Conservation (phyloP, 2,113 vertebrate genomes). For the Cyprinodon variegatus region DNA sequence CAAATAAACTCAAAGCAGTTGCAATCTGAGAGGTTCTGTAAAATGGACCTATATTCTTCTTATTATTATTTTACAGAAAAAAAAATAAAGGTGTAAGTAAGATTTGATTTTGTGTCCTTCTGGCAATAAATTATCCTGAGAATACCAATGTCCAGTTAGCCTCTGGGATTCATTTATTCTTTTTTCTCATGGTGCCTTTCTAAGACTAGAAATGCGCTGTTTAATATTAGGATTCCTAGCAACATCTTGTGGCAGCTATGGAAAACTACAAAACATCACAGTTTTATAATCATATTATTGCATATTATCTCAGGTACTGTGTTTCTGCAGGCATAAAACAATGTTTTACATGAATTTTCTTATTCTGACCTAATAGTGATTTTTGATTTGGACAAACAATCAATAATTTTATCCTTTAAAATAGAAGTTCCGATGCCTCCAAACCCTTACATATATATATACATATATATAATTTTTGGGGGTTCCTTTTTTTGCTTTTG, state of each 20-base stretch:
- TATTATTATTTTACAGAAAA: neutral
- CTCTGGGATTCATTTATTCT: neutral
- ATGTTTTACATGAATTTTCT: neutral
- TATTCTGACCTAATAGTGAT: neutral
- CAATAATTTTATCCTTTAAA: too few species aligned
- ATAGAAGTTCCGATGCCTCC: neutral
- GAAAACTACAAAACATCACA: conserved; percentile 15
- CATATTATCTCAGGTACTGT: neutral
- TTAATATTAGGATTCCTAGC: neutral
- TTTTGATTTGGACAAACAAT: neutral
- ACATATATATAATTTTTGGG: too few species aligned
- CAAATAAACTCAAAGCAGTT: neutral
- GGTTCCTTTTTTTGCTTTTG: neutral
- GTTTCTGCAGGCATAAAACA: neutral
- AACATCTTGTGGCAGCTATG: neutral
- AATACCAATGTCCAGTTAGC: neutral
- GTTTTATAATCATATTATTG: neutral
- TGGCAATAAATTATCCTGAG: neutral
- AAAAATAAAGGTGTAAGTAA: neutral
- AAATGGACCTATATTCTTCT: neutral
- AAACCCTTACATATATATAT: too few species aligned
- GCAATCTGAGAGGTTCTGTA: too few species aligned
- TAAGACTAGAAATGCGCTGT: neutral
- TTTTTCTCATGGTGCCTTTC: neutral
- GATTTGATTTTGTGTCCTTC: neutral